A percentile compares a stretch with the other conserved stretches of the same genome.
phyloP scores from a whole-genome alignment of 2,888 invertebrate genomes.

The Chloromyia formosa region DNA sequence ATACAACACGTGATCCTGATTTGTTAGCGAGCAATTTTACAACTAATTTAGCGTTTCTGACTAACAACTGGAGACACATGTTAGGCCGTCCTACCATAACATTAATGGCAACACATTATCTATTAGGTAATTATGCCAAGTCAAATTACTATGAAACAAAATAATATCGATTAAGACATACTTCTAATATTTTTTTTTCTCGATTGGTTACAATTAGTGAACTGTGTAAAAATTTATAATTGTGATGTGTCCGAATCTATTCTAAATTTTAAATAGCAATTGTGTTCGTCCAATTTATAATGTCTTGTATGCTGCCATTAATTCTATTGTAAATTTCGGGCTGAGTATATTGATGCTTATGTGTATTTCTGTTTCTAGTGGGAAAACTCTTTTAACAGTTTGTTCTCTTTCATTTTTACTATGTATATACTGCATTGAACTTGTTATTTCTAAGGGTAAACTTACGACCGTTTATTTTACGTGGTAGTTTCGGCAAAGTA shows the following conservation, averaged over 20 bases:
- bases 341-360: too few species aligned
- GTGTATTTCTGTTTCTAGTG: too few species aligned
- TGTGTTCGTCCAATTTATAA: slow-evolving; percentile 1
- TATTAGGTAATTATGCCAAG: slow-evolving; percentile 75
- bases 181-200: slow-evolving; percentile 4
- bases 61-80: slow-evolving; percentile 97
- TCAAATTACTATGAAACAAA: slow-evolving; percentile 2
- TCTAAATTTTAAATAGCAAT: slow-evolving; percentile 7
- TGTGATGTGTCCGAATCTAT: slow-evolving; percentile 6
- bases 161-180: not conserved
- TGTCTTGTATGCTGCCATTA: too few species aligned
- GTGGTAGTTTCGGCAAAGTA: too few species aligned
- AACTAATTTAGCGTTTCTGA: slow-evolving; percentile 92
- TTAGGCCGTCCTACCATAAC: slow-evolving; percentile 95
- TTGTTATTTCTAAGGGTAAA: too few species aligned
- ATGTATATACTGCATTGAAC: too few species aligned
- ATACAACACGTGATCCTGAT: slow-evolving; percentile 95
- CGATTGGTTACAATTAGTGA: slow-evolving; percentile 27
- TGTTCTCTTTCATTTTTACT: too few species aligned
- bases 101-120: slow-evolving; percentile 83
- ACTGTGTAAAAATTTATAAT: not conserved
- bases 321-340: too few species aligned
- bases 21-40: slow-evolving; percentile 93
- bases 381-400: too few species aligned
- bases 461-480: too few species aligned